Evolutionary conservation across 64 coral and sea anemone species (phyloP).

Genomic region (Pocillopora damicornis): DNA sequence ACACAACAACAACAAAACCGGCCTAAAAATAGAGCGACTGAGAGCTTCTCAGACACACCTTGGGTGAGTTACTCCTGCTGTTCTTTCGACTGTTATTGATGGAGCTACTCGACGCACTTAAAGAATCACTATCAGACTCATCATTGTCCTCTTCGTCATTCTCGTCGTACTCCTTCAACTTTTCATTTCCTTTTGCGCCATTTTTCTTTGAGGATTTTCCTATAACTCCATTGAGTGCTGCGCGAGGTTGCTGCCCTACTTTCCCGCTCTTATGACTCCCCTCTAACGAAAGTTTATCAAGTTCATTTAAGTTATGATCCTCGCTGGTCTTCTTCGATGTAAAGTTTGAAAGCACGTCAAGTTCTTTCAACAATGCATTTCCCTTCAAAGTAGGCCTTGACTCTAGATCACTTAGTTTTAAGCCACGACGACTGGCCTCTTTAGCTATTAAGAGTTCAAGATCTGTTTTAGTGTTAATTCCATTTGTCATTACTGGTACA

Average conservation of each 20-base stretch:
- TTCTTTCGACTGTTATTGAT: constrained; percentile 83
- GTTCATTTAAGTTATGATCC: constrained; percentile 99
- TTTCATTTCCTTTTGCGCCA: constrained; percentile 43
- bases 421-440: constrained; percentile 67
- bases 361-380: constrained; percentile 35
- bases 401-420: constrained; percentile 84
- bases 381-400: constrained; percentile 64
- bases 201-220: constrained; percentile 63
- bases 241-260: constrained; percentile 45
- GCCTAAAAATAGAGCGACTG: too few relatives aligned
- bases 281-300: constrained; percentile 82
- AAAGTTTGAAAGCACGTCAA: constrained; percentile 45
- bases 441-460: constrained; percentile 90
- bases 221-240: constrained; percentile 39
- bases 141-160: constrained; percentile 55
- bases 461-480: constrained; percentile 89
- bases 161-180: constrained; percentile 67
- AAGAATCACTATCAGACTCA: constrained; percentile 92
- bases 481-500: constrained; percentile 80
- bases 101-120: constrained; percentile 78
- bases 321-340: constrained; percentile 82
- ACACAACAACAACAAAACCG: neutral
- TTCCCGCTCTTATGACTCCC: constrained; percentile 36
- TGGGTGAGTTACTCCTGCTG: constrained; percentile 87
- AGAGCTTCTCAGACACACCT: constrained; percentile 38